Evolutionary conservation across 2,113 vertebrate genomes (phyloP).

Genomic region (Apaloderma vittatum): DNA sequence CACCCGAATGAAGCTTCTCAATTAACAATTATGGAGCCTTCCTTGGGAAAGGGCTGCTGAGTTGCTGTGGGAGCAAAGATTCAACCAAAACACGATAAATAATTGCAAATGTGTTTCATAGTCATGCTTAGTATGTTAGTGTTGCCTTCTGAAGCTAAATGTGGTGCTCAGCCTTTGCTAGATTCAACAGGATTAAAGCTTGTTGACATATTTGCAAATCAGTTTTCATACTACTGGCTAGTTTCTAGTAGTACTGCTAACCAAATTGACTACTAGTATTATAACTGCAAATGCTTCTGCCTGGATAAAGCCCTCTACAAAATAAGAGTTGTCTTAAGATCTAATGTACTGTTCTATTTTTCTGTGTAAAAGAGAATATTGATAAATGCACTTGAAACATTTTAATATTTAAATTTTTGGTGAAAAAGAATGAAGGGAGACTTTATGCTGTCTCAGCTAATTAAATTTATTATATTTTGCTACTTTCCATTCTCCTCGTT

Average conservation of each 20-base stretch:
- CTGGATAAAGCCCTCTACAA: background rate
- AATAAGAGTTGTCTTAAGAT: background rate
- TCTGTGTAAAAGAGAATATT: background rate
- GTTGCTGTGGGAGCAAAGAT: background rate
- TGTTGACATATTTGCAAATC: background rate
- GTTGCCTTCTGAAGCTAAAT: background rate
- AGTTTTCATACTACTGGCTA: background rate
- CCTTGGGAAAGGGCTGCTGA: background rate
- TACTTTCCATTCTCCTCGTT: background rate
- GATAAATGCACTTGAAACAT: background rate
- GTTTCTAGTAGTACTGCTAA: background rate
- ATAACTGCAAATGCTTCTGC: background rate
- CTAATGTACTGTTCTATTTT: background rate
- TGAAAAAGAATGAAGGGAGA: background rate
- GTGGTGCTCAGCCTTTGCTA: background rate
- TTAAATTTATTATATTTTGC: background rate
- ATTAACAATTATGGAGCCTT: background rate
- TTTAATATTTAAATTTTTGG: background rate
- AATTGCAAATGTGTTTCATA: slow-evolving; percentile 12
- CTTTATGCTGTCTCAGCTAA: background rate
- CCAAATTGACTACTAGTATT: background rate
- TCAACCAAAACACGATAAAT: background rate
- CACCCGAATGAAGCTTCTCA: background rate
- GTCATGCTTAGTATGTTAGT: background rate
- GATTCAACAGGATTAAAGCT: background rate